Conservation (phyloP, 2,797 vertebrate genomes). For the Heteromormyrus szaboi region DNA sequence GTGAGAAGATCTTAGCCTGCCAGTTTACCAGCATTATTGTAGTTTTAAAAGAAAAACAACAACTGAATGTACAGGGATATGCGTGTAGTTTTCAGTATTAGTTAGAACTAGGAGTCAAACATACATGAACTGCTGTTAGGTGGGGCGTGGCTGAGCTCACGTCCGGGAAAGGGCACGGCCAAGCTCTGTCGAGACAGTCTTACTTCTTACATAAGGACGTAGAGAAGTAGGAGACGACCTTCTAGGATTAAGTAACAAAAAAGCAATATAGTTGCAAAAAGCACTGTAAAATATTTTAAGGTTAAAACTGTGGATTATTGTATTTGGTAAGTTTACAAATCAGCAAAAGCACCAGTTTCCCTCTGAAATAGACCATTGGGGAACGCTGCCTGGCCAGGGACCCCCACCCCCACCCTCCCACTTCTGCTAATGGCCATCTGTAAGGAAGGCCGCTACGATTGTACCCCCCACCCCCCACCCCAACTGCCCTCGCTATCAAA, state of each 20-base stretch:
- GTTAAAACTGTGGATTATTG: constrained; percentile 86
- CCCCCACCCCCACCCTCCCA: constrained; percentile 64
- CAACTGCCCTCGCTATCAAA: constrained; percentile 70
- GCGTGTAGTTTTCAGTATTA: constrained; percentile 81
- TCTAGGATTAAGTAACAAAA: constrained; percentile 66
- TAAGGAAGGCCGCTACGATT: constrained; percentile 1
- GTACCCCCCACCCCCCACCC: neutral
- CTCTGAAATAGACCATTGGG: constrained; percentile 78
- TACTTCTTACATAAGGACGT: constrained; percentile 77
- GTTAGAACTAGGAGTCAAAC: constrained; percentile 68
- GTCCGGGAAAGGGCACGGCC: constrained; percentile 78
- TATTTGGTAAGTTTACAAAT: constrained; percentile 84
- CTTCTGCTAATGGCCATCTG: constrained; percentile 50
- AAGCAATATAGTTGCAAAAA: constrained; percentile 87
- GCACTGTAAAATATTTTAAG: constrained; percentile 86
- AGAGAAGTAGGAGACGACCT: constrained; percentile 76
- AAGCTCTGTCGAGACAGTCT: constrained; percentile 78
- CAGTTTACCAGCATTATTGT: constrained; percentile 87
- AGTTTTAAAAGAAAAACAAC: constrained; percentile 59
- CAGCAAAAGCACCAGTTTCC: constrained; percentile 82
- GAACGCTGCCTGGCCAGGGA: constrained; percentile 63
- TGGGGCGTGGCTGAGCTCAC: constrained; percentile 73
- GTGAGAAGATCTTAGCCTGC: constrained; percentile 80
- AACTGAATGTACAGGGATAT: constrained; percentile 83
- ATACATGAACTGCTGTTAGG: constrained; percentile 82